Conservation (phyloP, 2,113 vertebrate species). For the Thymallus thymallus region DNA sequence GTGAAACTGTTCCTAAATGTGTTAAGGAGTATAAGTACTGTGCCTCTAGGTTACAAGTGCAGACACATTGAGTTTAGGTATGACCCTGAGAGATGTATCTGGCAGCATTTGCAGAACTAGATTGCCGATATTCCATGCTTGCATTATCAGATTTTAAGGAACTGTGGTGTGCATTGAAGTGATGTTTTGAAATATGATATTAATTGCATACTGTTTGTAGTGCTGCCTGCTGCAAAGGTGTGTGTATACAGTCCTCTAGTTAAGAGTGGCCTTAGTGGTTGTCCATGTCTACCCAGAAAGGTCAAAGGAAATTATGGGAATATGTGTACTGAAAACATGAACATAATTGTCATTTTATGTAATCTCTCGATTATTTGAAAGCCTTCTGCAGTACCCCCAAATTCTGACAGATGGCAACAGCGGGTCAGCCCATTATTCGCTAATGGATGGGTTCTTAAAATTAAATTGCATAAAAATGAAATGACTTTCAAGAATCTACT, state of each 20-base stretch:
- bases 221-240: background rate
- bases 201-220: background rate
- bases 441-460: background rate
- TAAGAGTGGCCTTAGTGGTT: constrained; percentile 3
- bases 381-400: background rate
- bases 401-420: background rate
- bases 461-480: background rate
- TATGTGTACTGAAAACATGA: background rate
- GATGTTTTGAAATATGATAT: background rate
- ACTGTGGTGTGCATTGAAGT: constrained; percentile 2
- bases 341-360: background rate
- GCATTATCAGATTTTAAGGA: background rate
- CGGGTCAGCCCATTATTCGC: background rate
- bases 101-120: background rate
- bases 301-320: background rate
- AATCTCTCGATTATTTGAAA: too few species aligned
- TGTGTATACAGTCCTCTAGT: background rate
- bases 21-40: background rate
- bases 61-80: background rate
- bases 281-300: background rate
- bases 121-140: background rate
- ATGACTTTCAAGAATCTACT: background rate
- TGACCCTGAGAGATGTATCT: background rate
- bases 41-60: background rate
- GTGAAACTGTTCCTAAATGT: background rate